phyloP scores from a whole-genome alignment of 2,888 invertebrate genomes.

The Papilio gigon region DNA sequence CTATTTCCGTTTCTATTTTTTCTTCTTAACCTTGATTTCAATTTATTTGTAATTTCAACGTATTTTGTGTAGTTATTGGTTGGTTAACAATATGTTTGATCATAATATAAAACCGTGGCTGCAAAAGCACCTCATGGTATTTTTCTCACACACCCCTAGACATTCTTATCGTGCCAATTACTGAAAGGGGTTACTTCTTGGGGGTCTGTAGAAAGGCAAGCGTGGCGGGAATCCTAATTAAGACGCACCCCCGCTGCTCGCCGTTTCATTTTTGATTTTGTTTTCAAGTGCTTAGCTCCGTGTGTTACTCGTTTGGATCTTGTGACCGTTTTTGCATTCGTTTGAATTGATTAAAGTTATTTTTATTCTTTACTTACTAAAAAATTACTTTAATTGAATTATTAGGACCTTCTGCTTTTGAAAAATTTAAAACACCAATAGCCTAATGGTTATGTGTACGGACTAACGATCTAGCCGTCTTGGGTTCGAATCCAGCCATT shows the following conservation, averaged over 20 bases:
- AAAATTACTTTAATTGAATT: neutral
- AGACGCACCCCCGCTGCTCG: constrained; percentile 68
- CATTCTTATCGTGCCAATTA: constrained; percentile 81
- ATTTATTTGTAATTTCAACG: no score
- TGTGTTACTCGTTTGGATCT: constrained; percentile 14
- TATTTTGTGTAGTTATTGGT: no score
- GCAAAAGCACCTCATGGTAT: constrained; percentile 62
- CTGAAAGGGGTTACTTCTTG: constrained; percentile 68
- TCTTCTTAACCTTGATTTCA: no score
- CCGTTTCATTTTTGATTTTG: constrained; percentile 46
- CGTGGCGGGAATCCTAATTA: constrained; percentile 80
- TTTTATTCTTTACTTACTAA: neutral
- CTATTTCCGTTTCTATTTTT: no score
- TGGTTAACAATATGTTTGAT: neutral
- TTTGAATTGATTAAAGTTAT: constrained; percentile 9
- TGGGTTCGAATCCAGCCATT: no score
- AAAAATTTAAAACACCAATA: no score
- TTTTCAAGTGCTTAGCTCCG: constrained; percentile 47
- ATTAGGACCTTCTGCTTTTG: neutral
- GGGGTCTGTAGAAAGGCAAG: constrained; percentile 70
- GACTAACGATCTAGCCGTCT: no score
- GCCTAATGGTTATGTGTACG: no score
- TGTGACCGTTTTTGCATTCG: constrained; percentile 16
- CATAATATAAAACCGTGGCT: constrained; percentile 47
- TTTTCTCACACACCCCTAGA: constrained; percentile 75